Conservation (phyloP, 2,113 vertebrate species). For the Phaethornis superciliosus region DNA sequence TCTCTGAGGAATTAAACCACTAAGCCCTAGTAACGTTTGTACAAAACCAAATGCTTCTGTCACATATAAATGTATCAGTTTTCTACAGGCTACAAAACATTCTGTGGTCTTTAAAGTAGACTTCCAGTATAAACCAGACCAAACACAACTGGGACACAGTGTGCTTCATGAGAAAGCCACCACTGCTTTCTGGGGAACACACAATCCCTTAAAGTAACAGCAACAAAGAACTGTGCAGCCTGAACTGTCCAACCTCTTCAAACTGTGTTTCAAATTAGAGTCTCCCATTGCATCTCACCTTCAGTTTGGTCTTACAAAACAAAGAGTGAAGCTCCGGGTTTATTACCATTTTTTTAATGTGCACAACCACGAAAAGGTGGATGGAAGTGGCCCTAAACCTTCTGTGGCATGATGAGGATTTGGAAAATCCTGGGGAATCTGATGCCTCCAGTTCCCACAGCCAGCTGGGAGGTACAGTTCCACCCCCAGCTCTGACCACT, state of each 20-base stretch:
- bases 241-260: not conserved
- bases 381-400: not conserved
- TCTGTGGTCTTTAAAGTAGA: not conserved
- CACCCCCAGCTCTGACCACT: not conserved
- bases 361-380: not conserved
- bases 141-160: rapidly evolving
- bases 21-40: not conserved
- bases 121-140: not conserved
- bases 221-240: rapidly evolving
- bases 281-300: not conserved
- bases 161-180: not conserved
- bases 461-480: rapidly evolving
- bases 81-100: not conserved
- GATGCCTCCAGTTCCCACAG: not conserved
- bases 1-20: not conserved
- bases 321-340: not conserved
- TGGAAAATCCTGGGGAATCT: rapidly evolving
- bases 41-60: not conserved
- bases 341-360: rapidly evolving
- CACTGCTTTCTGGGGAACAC: rapidly evolving
- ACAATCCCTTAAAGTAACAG: not conserved
- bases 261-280: not conserved
- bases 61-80: not conserved
- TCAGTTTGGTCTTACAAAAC: not conserved
- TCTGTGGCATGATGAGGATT: not conserved